phyloP scores from a whole-genome alignment of 2,797 vertebrate species.

The Bovichtus diacanthus region DNA sequence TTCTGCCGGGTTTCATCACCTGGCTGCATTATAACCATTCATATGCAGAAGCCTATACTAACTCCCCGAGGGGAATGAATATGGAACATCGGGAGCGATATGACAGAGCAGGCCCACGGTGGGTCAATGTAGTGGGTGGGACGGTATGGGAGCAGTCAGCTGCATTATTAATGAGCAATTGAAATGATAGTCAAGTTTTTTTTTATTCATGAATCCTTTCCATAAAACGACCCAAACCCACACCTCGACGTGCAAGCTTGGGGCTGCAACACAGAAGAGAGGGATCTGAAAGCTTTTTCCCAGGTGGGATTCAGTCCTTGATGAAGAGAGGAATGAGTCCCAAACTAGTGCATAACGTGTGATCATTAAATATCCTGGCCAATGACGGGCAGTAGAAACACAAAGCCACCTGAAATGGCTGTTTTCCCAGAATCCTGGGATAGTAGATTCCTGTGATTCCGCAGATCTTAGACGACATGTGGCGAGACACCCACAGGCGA shows the following conservation, averaged over 20 bases:
- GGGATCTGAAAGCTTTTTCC: slow-evolving; percentile 38
- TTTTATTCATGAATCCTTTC: neutral
- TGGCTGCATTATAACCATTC: slow-evolving; percentile 38
- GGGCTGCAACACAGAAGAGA: slow-evolving; percentile 26
- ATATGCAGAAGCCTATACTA: slow-evolving; percentile 33
- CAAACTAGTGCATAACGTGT: slow-evolving; percentile 20
- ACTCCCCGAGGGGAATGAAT: slow-evolving; percentile 62
- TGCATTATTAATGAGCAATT: slow-evolving; percentile 46
- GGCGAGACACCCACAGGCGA: too few relatives aligned
- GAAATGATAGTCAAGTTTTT: slow-evolving; percentile 7
- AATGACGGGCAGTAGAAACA: slow-evolving; percentile 13
- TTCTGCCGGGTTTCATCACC: slow-evolving; percentile 36
- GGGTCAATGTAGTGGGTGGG: slow-evolving; percentile 49
- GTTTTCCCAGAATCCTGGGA: slow-evolving; percentile 25
- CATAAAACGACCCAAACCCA: slow-evolving; percentile 1
- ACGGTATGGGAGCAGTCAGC: slow-evolving; percentile 20
- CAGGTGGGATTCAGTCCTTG: slow-evolving; percentile 28
- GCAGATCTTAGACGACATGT: neutral
- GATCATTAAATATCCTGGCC: slow-evolving; percentile 41
- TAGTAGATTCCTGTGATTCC: slow-evolving; percentile 7
- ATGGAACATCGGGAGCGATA: slow-evolving; percentile 45
- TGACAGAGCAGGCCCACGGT: slow-evolving; percentile 21
- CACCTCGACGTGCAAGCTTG: slow-evolving; percentile 2
- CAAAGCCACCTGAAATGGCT: slow-evolving; percentile 28
- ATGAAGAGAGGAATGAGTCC: slow-evolving; percentile 16